Base-by-base conservation (phyloP, 2,113 vertebrate species). In the Pseudolaguvia tuberculata region DNA sequence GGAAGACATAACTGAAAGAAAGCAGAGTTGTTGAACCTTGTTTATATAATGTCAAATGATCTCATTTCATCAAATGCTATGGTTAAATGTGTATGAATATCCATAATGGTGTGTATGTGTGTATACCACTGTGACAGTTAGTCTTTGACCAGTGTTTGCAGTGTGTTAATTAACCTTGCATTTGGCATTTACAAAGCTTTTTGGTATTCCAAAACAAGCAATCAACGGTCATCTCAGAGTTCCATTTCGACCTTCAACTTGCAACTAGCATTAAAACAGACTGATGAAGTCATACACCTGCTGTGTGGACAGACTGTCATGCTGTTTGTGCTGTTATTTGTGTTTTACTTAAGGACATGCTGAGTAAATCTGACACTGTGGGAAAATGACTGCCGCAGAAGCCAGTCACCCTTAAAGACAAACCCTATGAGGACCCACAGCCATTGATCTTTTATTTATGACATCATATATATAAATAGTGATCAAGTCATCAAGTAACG, bases 351-450 rank as follows among this genome's bases (percentile, higher is more conserved):
- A 65, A 39, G 39, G 56, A 66, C 51, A 70, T 73, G 80, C 79
- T n/a, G n/a, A n/a, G n/a, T n/a, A n/a, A n/a, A n/a, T n/a, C n/a
- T n/a, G n/a, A n/a, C n/a, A n/a, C n/a, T 70, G 84, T 89, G 85
- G 84, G 87, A 86, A 88, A 81, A 65, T 70, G 47, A 61, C 35
- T 18, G 10, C 72, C 63, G 35, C 20, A 68, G 71, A 58, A 70
- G 45, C 82, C 77, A 70, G 78, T 83, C 72, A 78, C 78, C 79
- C 79, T 42, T 68, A 66, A 77, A 86, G n/a, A n/a, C n/a, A n/a
- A n/a, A n/a, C n/a, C n/a, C n/a, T n/a, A n/a, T n/a, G n/a, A n/a
- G n/a, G n/a, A n/a, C n/a, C n/a, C n/a, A n/a, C n/a, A n/a, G n/a
- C n/a, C n/a, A n/a, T n/a, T n/a, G n/a, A n/a, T n/a, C n/a, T n/a